Percentiles rank a stretch among this genome's conserved stretches.
phyloP scores from a whole-genome alignment of 1,140 invertebrate species.

The Nasonia giraulti region DNA sequence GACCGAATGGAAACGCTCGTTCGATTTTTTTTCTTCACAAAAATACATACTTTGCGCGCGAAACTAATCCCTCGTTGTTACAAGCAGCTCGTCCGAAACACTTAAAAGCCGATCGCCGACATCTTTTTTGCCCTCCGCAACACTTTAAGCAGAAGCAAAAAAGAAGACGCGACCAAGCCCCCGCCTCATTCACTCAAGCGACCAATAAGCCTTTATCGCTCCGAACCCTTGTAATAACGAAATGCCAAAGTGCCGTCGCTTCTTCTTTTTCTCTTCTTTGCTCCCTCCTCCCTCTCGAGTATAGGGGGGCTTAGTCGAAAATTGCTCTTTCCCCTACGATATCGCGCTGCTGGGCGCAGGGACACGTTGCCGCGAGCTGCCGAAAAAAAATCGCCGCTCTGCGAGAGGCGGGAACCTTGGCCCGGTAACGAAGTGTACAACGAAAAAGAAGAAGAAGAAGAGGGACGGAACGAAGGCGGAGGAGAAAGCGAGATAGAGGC shows the following conservation, averaged over 20 bases:
- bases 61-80: conserved; percentile 28
- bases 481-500: conserved; percentile 28
- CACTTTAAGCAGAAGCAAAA: conserved; percentile 26
- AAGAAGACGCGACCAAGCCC: not conserved
- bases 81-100: conserved; percentile 26
- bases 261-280: conserved; percentile 44
- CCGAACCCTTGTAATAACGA: conserved; percentile 40
- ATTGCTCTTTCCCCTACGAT: not conserved
- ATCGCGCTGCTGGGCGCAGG: not conserved
- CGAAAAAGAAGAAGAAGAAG: conserved; percentile 46
- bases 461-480: conserved; percentile 42
- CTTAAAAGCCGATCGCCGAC: not conserved
- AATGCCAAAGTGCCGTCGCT: conserved; percentile 33
- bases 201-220: conserved; percentile 42
- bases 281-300: conserved; percentile 32
- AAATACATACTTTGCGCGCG: not conserved
- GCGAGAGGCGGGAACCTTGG: conserved; percentile 17
- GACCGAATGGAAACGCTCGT: conserved; percentile 7
- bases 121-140: conserved; percentile 15
- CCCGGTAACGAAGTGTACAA: conserved; percentile 33
- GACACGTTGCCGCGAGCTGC: conserved; percentile 32
- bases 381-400: conserved; percentile 20
- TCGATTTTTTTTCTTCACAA: not conserved
- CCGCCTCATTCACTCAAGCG: conserved; percentile 26
- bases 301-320: not conserved